phyloP scores from a whole-genome alignment of 2,888 invertebrate genomes.

The Diplolepis rosae region DNA sequence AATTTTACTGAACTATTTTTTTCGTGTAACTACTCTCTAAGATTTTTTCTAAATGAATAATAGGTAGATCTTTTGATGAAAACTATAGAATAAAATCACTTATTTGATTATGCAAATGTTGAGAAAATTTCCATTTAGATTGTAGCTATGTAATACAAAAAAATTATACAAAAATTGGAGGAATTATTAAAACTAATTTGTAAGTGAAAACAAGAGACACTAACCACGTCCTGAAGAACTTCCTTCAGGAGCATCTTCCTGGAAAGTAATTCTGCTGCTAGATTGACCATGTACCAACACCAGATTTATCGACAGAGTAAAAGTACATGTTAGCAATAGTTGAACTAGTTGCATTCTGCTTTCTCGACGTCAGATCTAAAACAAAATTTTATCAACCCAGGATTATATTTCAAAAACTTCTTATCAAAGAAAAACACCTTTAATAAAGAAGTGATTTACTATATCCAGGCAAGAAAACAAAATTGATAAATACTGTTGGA shows the following conservation, averaged over 20 bases:
- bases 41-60: no score
- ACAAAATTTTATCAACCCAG: slow-evolving; percentile 4
- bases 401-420: background rate
- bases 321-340: slow-evolving; percentile 57
- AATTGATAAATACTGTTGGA: no score
- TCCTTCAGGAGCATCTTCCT: slow-evolving; percentile 55
- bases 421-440: background rate
- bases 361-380: slow-evolving; percentile 40
- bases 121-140: background rate
- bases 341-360: slow-evolving; percentile 60
- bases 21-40: no score
- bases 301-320: slow-evolving; percentile 57
- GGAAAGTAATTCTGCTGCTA: slow-evolving; percentile 63
- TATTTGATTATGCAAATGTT: no score
- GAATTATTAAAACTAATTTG: background rate
- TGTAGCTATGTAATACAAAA: background rate
- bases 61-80: no score
- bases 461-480: background rate
- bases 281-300: slow-evolving; percentile 56
- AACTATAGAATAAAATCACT: no score
- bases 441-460: background rate
- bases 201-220: slow-evolving; percentile 18
- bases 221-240: slow-evolving; percentile 52
- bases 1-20: no score
- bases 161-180: background rate